These are phyloP conservation scores for Dasypolia templi DNA, from an alignment of 2,888 invertebrate species.

Conservation along the genomic window DNA sequence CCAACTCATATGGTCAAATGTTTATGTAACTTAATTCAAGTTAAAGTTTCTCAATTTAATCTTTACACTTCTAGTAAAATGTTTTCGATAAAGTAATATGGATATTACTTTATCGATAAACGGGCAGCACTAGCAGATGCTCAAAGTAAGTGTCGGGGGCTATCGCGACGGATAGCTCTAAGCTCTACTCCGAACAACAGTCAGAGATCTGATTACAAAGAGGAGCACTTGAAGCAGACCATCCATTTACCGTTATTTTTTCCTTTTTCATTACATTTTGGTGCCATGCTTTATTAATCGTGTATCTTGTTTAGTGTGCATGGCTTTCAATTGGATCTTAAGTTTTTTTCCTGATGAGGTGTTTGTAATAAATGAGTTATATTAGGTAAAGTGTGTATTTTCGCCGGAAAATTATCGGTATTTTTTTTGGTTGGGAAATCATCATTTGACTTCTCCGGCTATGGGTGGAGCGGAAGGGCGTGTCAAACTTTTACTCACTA, in stretches of 20 bases:
- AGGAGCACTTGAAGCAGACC: constrained; percentile 60
- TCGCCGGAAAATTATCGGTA: not conserved
- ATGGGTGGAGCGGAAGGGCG: too few species aligned
- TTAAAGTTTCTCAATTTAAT: not conserved
- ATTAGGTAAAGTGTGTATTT: not conserved
- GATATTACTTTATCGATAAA: constrained; percentile 45
- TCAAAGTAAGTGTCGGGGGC: constrained; percentile 78
- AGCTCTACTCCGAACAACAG: constrained; percentile 81
- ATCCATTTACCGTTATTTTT: constrained; percentile 40
- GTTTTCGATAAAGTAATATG: too few species aligned
- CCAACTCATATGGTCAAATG: not conserved
- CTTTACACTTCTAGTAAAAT: not conserved
- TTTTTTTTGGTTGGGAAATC: too few species aligned
- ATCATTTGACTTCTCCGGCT: too few species aligned
- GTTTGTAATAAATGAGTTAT: not conserved
- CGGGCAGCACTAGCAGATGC: constrained; percentile 51
- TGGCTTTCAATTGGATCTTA: constrained; percentile 7
- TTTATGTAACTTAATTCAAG: not conserved
- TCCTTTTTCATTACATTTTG: constrained; percentile 43
- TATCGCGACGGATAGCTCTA: constrained; percentile 83
- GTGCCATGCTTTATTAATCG: constrained; percentile 17
- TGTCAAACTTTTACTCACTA: too few species aligned
- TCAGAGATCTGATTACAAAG: constrained; percentile 80
- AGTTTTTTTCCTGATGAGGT: not conserved
- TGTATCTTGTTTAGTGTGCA: not conserved